Percentiles rank a stretch among this genome's conserved stretches.
phyloP scores from a whole-genome alignment of 2,888 invertebrate genomes.

The Drosophila maculinotata region DNA sequence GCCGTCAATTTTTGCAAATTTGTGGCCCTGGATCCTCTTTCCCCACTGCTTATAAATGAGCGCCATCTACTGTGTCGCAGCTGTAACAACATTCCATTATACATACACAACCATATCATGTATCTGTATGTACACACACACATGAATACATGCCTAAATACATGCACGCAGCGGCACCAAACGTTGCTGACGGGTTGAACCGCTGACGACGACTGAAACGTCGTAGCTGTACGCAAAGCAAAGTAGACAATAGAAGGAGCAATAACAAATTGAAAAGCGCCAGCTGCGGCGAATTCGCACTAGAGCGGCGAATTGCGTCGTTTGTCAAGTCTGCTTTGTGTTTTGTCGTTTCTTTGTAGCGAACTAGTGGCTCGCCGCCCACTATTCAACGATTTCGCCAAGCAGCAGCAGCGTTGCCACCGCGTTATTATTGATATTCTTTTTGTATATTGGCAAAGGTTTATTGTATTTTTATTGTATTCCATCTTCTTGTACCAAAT shows the following conservation, averaged over 20 bases:
- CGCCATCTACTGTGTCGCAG: background rate
- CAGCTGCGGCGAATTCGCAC: conserved; percentile 52
- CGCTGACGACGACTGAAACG: conserved; percentile 1
- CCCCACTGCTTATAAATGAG: background rate
- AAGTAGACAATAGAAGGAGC: conserved; percentile 9
- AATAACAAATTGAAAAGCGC: background rate
- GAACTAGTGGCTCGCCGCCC: too few species aligned
- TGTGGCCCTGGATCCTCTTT: too few species aligned
- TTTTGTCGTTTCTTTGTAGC: too few species aligned
- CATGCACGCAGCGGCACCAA: background rate
- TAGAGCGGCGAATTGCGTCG: conserved; percentile 1
- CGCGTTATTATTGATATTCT: too few species aligned
- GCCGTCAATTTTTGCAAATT: too few species aligned
- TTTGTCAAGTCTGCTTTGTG: background rate
- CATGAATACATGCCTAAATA: background rate
- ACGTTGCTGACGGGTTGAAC: background rate
- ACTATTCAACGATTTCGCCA: too few species aligned
- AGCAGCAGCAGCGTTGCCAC: conserved; percentile 3
- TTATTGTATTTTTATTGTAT: too few species aligned
- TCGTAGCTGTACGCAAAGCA: background rate
- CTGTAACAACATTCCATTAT: background rate
- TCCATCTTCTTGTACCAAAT: too few species aligned
- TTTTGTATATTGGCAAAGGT: too few species aligned
- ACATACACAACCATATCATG: background rate
- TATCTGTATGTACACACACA: background rate